Conservation (phyloP, 1,140 invertebrate species). For the Drosophila lini region DNA sequence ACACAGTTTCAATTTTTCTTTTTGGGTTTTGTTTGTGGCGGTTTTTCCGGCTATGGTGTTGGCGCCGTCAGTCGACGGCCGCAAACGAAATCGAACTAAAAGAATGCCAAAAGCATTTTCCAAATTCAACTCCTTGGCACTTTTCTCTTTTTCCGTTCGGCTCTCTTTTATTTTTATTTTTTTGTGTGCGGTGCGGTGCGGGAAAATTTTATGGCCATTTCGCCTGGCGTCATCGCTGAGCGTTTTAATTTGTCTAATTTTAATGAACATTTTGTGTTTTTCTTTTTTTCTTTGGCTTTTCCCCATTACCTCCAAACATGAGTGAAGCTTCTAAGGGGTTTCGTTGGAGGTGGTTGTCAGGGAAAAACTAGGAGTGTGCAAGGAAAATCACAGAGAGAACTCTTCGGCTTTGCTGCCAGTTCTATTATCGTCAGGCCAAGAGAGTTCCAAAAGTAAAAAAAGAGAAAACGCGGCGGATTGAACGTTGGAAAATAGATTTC, state of each 20-base stretch:
- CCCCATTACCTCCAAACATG: neutral
- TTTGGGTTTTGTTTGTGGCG: constrained; percentile 33
- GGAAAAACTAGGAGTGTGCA: constrained; percentile 12
- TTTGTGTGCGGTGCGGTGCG: constrained; percentile 5
- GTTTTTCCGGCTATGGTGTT: constrained; percentile 42
- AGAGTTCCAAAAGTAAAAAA: constrained; percentile 57
- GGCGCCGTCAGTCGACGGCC: constrained; percentile 57
- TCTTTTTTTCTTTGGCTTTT: constrained; percentile 17
- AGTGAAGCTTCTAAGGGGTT: constrained; percentile 13
- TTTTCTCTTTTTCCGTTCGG: constrained; percentile 28
- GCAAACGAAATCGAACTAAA: constrained; percentile 77
- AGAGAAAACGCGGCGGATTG: constrained; percentile 32
- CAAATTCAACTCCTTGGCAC: constrained; percentile 74
- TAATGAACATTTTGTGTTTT: constrained; percentile 69
- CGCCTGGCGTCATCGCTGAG: constrained; percentile 55
- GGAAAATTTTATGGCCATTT: constrained; percentile 55
- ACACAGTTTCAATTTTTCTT: constrained; percentile 14
- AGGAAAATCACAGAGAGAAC: constrained; percentile 34
- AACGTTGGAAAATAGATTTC: constrained; percentile 27
- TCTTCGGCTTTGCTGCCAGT: constrained; percentile 12
- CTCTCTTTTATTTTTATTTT: constrained; percentile 24
- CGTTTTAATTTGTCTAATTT: constrained; percentile 72
- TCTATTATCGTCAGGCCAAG: constrained; percentile 55
- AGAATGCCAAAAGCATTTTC: constrained; percentile 67
- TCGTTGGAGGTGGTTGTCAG: constrained; percentile 1